Evolutionary conservation across 2,113 vertebrate species (phyloP).

Genomic region (Eleginops maclovinus): DNA sequence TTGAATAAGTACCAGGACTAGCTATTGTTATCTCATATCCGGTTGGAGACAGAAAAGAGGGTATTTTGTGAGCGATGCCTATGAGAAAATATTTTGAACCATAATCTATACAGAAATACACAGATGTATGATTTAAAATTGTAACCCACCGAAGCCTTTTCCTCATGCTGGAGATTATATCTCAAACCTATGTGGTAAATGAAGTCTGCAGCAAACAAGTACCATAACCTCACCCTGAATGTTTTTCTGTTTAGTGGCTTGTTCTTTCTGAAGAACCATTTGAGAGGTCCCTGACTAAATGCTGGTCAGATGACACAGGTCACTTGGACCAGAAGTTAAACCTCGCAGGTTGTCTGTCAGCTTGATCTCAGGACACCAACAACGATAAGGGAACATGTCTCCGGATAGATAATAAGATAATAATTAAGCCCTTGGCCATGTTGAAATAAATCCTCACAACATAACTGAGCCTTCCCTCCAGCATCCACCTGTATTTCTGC

Average conservation of each 20-base stretch:
- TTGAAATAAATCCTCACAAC: neutral
- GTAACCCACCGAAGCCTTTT: neutral
- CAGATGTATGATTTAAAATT: neutral
- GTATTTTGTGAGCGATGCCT: neutral
- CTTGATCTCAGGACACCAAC: neutral
- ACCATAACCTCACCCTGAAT: neutral
- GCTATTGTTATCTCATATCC: neutral
- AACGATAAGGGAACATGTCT: neutral
- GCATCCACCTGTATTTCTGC: neutral
- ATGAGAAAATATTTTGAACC: neutral
- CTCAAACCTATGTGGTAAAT: neutral
- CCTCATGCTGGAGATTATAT: neutral
- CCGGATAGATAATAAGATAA: neutral
- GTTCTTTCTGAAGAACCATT: neutral
- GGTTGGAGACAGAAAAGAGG: neutral
- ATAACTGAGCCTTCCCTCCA: neutral
- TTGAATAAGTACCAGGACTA: neutral
- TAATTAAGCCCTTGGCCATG: neutral
- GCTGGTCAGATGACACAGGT: neutral
- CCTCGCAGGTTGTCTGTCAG: neutral
- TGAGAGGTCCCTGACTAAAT: neutral
- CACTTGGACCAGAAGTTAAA: constrained; percentile 31
- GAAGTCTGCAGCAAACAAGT: neutral
- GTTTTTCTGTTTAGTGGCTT: neutral
- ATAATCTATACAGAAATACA: neutral